Base-by-base conservation (phyloP, 2,113 vertebrate genomes). In the Narcine bancroftii region DNA sequence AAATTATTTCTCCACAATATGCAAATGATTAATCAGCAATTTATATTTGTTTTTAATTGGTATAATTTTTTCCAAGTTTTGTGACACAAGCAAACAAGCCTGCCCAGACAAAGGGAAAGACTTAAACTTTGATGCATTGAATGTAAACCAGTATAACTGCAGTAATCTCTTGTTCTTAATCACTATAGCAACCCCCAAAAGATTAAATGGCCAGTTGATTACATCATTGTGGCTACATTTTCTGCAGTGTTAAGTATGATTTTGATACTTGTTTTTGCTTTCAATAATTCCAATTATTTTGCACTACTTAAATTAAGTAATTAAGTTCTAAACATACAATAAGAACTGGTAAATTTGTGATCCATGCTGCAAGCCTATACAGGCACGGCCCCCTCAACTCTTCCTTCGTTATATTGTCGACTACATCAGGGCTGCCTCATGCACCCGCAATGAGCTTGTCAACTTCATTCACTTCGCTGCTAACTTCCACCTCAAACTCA, bases 141-240 rank as follows among this genome's bases (percentile, higher is more conserved):
- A 89, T 42, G 56, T 89, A 89, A 89, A 65, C 85, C 85, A 89
- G 36, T 42, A 39, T 42, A 89, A 66, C 60, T 42, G 85, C 60
- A 65, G n/a, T 89, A 89, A 89, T 89, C 60, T 65, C 21, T 50
- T 89, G 85, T 65, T 89, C 85, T 65, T 39, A n/a, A 89, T 89
- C 56, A 63, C 85, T 63, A 65, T 63, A 63, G 83, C 83, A 89
- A 89, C 56, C 60, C 50, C 56, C 56, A 65, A 60, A 89, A 89
- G 56, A 6, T 21, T 60, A 17, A 65, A 65, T 89, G 33, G 83
- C 36, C 83, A 87, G 53, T n/a, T 33, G 21, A 89, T 63, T 56
- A 63, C 83, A 56, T 63, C 56, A 89, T n/a, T 65, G 60, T 89
- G n/a, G 6, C 42, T 24, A 15, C 39, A 24, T 89, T 15, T 66